Percentiles rank a stretch among this genome's conserved stretches.
phyloP scores from a whole-genome alignment of 2,888 invertebrate species.

The Calameuta idolon region DNA sequence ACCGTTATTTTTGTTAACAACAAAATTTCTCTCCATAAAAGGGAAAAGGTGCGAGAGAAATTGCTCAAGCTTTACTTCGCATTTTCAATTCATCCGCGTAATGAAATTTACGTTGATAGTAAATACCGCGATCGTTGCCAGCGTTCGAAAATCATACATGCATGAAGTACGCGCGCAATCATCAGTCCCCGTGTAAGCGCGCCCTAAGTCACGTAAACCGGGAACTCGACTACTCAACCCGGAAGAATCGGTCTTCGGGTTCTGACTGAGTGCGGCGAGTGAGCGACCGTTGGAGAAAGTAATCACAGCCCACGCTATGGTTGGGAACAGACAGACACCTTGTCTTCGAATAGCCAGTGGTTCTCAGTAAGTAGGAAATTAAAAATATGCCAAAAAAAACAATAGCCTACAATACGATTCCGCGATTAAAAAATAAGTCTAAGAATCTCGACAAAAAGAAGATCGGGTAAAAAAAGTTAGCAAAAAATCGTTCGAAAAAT shows the following conservation, averaged over 20 bases:
- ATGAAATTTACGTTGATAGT: not conserved
- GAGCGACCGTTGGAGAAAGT: constrained; percentile 56
- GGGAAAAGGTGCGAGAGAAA: not conserved
- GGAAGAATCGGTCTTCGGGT: constrained; percentile 50
- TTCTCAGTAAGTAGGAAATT: constrained; percentile 2
- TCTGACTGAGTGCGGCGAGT: constrained; percentile 48
- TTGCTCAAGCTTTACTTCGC: not conserved
- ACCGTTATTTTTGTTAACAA: not conserved
- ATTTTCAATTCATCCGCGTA: not conserved
- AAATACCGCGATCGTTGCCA: not conserved
- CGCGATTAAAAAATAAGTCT: not conserved
- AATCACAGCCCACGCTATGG: constrained; percentile 56
- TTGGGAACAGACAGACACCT: constrained; percentile 45
- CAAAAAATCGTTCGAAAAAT: no score
- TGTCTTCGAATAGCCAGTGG: constrained; percentile 28
- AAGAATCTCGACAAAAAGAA: not conserved
- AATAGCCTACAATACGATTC: not conserved
- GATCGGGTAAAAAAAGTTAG: not conserved
- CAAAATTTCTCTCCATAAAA: not conserved
- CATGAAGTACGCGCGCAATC: not conserved
- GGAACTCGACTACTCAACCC: constrained; percentile 38
- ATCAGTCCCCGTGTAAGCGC: not conserved
- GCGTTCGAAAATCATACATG: not conserved
- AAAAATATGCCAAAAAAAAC: not conserved
- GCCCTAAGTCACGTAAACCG: constrained; percentile 5